Percentiles rank a stretch among this genome's conserved stretches.
Conservation (phyloP, 2,113 vertebrate genomes). For the Epinephelus cyanopodus region DNA sequence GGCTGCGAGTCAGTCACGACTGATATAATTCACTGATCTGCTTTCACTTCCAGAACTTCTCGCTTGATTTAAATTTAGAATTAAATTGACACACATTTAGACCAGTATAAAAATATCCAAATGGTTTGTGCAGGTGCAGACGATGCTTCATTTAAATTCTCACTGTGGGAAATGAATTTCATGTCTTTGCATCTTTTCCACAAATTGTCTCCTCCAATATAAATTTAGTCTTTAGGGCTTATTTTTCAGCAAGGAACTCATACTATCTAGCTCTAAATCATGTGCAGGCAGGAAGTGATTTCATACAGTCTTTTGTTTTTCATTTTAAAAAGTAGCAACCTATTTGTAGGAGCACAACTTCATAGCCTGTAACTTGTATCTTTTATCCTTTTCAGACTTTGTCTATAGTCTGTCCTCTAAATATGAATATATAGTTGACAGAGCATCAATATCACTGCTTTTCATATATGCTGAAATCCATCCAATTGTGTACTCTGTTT, state of each 20-base stretch:
- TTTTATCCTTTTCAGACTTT: neutral
- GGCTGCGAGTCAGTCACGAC: conserved; percentile 12
- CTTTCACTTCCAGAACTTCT: neutral
- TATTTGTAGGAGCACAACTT: neutral
- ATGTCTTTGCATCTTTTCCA: neutral
- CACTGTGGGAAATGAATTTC: neutral
- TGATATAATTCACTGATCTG: conserved; percentile 9
- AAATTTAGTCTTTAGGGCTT: neutral
- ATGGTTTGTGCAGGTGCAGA: conserved; percentile 1
- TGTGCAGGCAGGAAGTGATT: conserved; percentile 17
- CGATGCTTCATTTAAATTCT: neutral
- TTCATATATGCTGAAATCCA: neutral
- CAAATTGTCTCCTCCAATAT: neutral
- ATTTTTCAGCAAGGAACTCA: neutral
- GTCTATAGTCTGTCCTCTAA: neutral
- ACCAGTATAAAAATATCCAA: neutral
- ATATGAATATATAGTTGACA: neutral
- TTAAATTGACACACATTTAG: neutral
- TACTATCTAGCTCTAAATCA: neutral
- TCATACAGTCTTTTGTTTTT: neutral
- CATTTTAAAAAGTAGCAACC: neutral
- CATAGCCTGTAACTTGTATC: no score
- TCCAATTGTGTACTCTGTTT: neutral
- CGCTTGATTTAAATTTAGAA: neutral
- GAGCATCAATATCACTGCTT: neutral